A percentile compares a stretch with the other conserved stretches of the same genome.
Conservation (phyloP, 2,797 vertebrate genomes). For the Odontamblyopus rebecca region DNA sequence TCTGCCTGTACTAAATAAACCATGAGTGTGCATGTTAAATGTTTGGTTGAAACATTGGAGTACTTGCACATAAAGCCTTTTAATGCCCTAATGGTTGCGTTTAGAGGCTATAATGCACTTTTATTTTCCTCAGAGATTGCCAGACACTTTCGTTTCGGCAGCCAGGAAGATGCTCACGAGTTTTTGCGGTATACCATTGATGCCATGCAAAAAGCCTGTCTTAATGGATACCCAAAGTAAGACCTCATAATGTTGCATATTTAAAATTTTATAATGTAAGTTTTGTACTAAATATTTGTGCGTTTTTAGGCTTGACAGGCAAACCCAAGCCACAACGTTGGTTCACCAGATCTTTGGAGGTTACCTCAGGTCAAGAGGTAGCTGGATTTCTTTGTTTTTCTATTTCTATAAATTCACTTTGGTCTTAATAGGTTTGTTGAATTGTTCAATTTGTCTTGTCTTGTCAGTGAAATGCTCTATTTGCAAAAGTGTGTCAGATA, state of each 20-base stretch:
- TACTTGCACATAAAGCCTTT: constrained; percentile 6
- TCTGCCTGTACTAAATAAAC: constrained; percentile 8
- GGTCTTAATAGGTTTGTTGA: constrained; percentile 4
- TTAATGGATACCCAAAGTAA: constrained; percentile 89
- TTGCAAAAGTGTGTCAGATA: constrained; percentile 93
- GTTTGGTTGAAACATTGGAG: constrained; percentile 2
- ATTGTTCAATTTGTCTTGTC: constrained; percentile 33
- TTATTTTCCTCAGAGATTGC: constrained; percentile 84
- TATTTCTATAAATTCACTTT: background rate
- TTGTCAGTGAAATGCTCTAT: constrained; percentile 88
- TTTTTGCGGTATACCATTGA: constrained; percentile 94
- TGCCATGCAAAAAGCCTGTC: constrained; percentile 96
- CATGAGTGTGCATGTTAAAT: background rate
- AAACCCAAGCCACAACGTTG: constrained; percentile 92
- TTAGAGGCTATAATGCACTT: constrained; percentile 14
- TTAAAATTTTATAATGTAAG: background rate
- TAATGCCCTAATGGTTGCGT: background rate
- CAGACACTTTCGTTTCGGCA: constrained; percentile 90
- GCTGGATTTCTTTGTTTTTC: constrained; percentile 30
- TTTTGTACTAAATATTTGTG: background rate
- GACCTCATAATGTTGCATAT: constrained; percentile 24
- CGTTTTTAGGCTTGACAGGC: constrained; percentile 85
- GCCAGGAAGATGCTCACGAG: constrained; percentile 94
- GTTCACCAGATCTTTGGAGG: constrained; percentile 97
- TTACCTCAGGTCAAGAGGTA: constrained; percentile 93